phyloP scores from a whole-genome alignment of 2,113 vertebrate species.

The Chinchilla lanigera region DNA sequence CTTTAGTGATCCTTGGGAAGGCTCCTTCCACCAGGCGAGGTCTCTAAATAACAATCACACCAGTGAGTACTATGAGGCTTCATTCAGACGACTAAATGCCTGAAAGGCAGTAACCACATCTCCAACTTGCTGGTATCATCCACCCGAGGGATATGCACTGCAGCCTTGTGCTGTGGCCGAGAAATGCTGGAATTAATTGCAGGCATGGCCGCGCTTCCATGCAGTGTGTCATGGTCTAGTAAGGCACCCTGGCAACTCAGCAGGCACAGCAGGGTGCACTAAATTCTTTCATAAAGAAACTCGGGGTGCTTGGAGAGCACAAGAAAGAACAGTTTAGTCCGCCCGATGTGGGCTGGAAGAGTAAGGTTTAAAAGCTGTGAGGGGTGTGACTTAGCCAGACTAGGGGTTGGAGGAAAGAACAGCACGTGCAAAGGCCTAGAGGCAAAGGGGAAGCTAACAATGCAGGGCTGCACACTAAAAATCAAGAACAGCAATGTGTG shows the following conservation, averaged over 20 bases:
- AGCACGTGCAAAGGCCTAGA: not conserved
- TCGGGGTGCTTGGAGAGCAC: not conserved
- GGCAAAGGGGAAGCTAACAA: not conserved
- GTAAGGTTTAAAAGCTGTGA: not conserved
- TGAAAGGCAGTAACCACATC: not conserved
- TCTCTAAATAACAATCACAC: not conserved
- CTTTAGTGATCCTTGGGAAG: not conserved
- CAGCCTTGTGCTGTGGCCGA: not conserved
- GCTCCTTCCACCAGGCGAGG: not conserved
- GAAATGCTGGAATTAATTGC: not conserved
- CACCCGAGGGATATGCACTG: not conserved
- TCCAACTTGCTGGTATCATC: not conserved
- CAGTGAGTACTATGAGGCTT: not conserved
- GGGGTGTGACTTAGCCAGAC: not conserved
- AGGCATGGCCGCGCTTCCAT: not conserved
- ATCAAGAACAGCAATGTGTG: not conserved
- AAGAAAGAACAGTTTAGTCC: not conserved
- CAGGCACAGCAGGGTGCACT: not conserved
- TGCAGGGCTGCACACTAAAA: not conserved
- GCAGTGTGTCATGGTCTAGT: accelerated
- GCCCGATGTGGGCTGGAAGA: too few species aligned
- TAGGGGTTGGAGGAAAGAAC: not conserved
- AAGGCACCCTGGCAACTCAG: not conserved
- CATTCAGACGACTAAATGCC: not conserved
- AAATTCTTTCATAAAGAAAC: not conserved